Conservation (phyloP, 2,113 vertebrate genomes). For the Poeciliopsis turrubarensis region DNA sequence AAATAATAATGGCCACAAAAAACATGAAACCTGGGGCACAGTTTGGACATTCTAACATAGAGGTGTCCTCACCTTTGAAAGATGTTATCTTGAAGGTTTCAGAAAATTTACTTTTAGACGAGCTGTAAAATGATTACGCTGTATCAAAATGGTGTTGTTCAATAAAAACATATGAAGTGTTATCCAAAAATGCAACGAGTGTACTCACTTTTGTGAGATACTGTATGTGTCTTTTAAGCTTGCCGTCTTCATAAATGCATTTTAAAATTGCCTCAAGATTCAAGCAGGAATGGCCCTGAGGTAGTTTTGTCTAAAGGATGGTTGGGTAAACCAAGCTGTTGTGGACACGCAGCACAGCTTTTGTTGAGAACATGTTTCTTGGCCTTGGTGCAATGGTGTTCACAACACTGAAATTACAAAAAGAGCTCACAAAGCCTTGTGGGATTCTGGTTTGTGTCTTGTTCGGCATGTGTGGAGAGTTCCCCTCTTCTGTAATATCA, state of each 20-base stretch:
- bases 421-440: slow-evolving; percentile 41
- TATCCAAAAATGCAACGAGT: too few species aligned
- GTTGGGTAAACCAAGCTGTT: slow-evolving; percentile 51
- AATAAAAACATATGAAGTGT: too few species aligned
- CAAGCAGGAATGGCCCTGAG: slow-evolving; percentile 19
- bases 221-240: neutral
- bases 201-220: too few species aligned
- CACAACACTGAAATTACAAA: slow-evolving; percentile 53
- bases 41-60: too few species aligned
- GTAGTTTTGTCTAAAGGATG: slow-evolving; percentile 59
- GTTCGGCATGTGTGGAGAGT: slow-evolving; percentile 15
- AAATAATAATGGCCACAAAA: too few species aligned
- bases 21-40: too few species aligned
- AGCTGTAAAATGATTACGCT: too few species aligned
- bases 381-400: slow-evolving; percentile 50
- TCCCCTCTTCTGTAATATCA: neutral
- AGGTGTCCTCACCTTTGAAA: too few species aligned
- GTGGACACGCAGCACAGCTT: slow-evolving; percentile 48
- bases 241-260: slow-evolving; percentile 3
- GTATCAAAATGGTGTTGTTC: too few species aligned
- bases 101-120: too few species aligned
- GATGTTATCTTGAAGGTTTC: too few species aligned
- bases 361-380: slow-evolving; percentile 57
- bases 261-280: slow-evolving; percentile 25
- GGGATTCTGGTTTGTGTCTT: slow-evolving; percentile 41